These are phyloP conservation scores for Lasioglossum morio DNA, from an alignment of 2,888 invertebrate genomes.

Conservation along the genomic window DNA sequence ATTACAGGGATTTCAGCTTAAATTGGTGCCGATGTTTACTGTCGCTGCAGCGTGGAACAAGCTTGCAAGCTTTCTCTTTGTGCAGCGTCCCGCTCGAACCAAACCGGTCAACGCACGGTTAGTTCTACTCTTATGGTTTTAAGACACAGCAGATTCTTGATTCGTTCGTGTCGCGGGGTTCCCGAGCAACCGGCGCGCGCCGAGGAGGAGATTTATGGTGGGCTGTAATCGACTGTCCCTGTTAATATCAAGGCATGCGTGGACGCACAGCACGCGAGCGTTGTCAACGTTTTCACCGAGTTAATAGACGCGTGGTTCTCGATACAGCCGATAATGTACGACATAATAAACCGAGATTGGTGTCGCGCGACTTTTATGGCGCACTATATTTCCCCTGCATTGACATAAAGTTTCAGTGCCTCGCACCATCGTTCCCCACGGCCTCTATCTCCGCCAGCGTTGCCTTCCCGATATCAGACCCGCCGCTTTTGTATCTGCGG, in stretches of 20 bases:
- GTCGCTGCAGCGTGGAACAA: constrained; percentile 57
- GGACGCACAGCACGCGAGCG: neutral
- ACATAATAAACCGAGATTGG: constrained; percentile 44
- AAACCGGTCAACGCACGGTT: neutral
- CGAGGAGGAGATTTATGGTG: neutral
- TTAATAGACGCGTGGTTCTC: constrained; percentile 35
- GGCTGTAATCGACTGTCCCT: constrained; percentile 9
- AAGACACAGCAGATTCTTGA: neutral
- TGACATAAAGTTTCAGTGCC: constrained; percentile 58
- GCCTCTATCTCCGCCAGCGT: constrained; percentile 19
- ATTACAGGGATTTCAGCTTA: constrained; percentile 84
- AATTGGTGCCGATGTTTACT: constrained; percentile 81
- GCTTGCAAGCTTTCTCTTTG: constrained; percentile 50
- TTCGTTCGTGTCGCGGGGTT: neutral
- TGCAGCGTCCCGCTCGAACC: neutral
- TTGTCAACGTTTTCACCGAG: constrained; percentile 25
- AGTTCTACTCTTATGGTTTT: neutral
- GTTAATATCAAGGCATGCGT: neutral
- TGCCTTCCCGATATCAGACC: neutral
- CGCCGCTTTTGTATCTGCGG: neutral
- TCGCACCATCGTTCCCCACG: neutral
- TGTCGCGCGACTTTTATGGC: constrained; percentile 37
- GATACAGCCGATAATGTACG: constrained; percentile 38
- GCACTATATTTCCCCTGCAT: constrained; percentile 31
- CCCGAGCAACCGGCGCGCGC: neutral